Percentiles rank a stretch among this genome's conserved stretches.
Conservation (phyloP, 2,888 invertebrate species). For the Spialia ferax region DNA sequence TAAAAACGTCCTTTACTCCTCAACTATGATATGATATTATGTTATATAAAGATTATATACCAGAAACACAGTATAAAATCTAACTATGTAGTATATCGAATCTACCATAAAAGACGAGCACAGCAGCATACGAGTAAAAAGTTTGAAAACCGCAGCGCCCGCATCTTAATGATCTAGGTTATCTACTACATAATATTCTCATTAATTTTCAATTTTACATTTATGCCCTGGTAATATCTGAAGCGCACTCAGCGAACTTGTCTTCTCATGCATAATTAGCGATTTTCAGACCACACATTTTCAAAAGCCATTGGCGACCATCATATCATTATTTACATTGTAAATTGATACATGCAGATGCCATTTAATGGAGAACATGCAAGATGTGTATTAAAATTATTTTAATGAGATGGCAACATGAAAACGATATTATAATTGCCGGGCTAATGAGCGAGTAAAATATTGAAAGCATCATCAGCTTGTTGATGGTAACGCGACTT, state of each 20-base stretch:
- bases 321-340: slow-evolving; percentile 11
- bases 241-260: slow-evolving; percentile 11
- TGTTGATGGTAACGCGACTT: background rate
- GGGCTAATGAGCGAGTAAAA: slow-evolving; percentile 14
- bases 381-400: slow-evolving; percentile 26
- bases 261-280: slow-evolving; percentile 25
- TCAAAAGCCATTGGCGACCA: background rate
- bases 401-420: slow-evolving; percentile 19
- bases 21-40: no score
- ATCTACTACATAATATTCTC: slow-evolving; percentile 17
- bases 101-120: no score
- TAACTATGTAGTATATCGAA: no score
- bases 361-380: slow-evolving; percentile 12
- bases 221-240: slow-evolving; percentile 10
- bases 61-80: no score
- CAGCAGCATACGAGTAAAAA: no score
- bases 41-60: no score
- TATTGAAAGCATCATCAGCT: no score
- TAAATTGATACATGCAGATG: slow-evolving; percentile 18
- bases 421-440: slow-evolving; percentile 29
- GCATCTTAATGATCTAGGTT: slow-evolving; percentile 24
- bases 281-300: slow-evolving; percentile 9
- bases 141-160: slow-evolving; percentile 16
- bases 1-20: no score
- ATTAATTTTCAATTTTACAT: slow-evolving; percentile 24